Evolutionary conservation across 2,888 invertebrate species (phyloP).

Genomic region (Troglohyphantes excavatus): DNA sequence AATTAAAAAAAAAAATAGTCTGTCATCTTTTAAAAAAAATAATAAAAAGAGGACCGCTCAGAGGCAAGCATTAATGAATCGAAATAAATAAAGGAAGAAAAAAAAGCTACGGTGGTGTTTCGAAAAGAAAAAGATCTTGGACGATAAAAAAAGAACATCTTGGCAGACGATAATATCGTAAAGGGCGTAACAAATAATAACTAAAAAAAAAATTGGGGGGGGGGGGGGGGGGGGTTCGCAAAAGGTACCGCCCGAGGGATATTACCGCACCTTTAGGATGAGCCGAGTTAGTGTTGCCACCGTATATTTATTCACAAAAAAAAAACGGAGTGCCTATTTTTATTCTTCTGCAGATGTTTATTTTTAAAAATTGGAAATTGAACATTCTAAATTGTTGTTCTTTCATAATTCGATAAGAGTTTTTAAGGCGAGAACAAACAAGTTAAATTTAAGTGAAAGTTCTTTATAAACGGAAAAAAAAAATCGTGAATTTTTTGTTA

Average conservation of each 20-base stretch:
- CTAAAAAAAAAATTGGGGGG: no score
- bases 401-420: no score
- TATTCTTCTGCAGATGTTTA: no score
- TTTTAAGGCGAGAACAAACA: no score
- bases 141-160: background rate
- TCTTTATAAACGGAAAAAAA: no score
- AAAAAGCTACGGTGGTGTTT: background rate
- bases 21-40: background rate
- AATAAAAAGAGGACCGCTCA: background rate
- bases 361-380: no score
- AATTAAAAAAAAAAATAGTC: background rate
- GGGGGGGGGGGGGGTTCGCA: background rate
- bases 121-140: background rate
- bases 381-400: no score
- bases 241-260: background rate
- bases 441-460: no score
- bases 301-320: background rate
- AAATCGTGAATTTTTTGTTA: no score
- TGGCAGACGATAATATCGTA: background rate
- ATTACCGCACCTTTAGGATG: background rate
- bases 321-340: no score
- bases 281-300: background rate
- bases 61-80: background rate
- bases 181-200: background rate
- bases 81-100: background rate